Evolutionary conservation across 1,140 invertebrate genomes (phyloP).

Genomic region (Euschistus heros): DNA sequence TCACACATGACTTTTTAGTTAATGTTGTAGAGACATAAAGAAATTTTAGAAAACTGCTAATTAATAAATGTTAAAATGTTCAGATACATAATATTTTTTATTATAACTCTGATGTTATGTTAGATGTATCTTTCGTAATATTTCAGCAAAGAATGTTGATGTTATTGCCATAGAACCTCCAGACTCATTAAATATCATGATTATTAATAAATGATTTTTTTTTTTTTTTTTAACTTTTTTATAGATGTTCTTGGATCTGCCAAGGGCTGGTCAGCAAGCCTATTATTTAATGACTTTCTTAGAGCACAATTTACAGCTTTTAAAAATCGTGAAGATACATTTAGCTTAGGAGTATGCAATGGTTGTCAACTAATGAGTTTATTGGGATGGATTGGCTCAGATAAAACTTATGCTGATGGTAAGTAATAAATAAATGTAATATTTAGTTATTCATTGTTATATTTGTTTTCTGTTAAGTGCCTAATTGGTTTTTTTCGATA

Average conservation of each 20-base stretch:
- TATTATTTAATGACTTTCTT: slow-evolving; percentile 56
- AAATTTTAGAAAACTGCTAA: too few relatives aligned
- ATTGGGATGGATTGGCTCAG: slow-evolving; percentile 60
- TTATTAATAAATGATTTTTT: too few relatives aligned
- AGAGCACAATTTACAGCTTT: slow-evolving; percentile 66
- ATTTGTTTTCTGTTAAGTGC: slow-evolving; percentile 10
- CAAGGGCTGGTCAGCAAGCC: slow-evolving; percentile 92
- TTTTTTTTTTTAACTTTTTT: slow-evolving; percentile 29
- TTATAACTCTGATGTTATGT: too few relatives aligned
- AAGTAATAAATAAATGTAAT: slow-evolving; percentile 11
- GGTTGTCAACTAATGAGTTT: slow-evolving; percentile 92
- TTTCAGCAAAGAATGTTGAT: too few relatives aligned
- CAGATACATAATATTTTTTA: too few relatives aligned
- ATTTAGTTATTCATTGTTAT: neutral
- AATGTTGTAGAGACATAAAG: too few relatives aligned
- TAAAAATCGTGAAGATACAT: slow-evolving; percentile 62
- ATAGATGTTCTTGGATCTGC: slow-evolving; percentile 90
- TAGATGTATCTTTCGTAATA: too few relatives aligned
- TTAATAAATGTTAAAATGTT: too few relatives aligned
- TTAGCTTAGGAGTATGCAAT: slow-evolving; percentile 95
- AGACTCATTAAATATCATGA: too few relatives aligned
- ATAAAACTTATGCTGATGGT: slow-evolving; percentile 15
- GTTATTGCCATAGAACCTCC: too few relatives aligned
- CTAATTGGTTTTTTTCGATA: too few relatives aligned
- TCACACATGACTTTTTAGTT: too few relatives aligned